Evolutionary conservation across 2,888 invertebrate species (phyloP), one percentile per base, ranked within the genome.

Genomic region (Micoletzkya japonica): DNA sequence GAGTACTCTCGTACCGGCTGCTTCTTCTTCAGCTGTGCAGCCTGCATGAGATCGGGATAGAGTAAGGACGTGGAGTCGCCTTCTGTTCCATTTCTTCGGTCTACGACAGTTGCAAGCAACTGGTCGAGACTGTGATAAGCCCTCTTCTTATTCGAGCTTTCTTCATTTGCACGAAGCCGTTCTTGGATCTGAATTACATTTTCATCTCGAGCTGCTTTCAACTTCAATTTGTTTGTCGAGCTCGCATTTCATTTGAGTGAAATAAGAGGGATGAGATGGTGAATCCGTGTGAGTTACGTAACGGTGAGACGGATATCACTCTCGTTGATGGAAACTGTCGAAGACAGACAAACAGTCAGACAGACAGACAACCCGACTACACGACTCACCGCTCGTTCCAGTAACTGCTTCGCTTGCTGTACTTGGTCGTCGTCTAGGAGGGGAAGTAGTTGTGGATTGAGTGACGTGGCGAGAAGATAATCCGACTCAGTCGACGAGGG

Each of bases 371-470:
- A 36, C 59, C 56, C 49, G 57, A 70, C n/a, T n/a, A 56, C 28
- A 34, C 44, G 7, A n/a, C 70, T 59, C 64, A 76, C 76, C 69
- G 49, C 34, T 49, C 72, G 70, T 70, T 81, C 80, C 44, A 82
- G 73, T 20, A 73, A 49, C 20, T 67, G 63, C 70, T 76, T 76
- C 6, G 80, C 82, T 30, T 72, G 71, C 1, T 56, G 36, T 54
- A 80, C 71, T 39, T 82, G 82, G 3, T 76, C 74, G 2, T 76
- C 72, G 37, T 74, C 74, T 34, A 82, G 70, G 6, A 77, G 71
- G 1, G 78, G 73, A 34, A 77, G 78, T 57, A 82, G 57, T 56
- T 82, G 81, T 2, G 81, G 82, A 72, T 81, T 82, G 37, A 82
- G 71, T 10, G 82, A 79, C 7, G 82, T 82, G 2, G 82, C 78